A percentile compares a stretch with the other conserved stretches of the same genome.
Evolutionary conservation across 2,888 invertebrate species (phyloP).

Genomic region (Epirrita christyi): DNA sequence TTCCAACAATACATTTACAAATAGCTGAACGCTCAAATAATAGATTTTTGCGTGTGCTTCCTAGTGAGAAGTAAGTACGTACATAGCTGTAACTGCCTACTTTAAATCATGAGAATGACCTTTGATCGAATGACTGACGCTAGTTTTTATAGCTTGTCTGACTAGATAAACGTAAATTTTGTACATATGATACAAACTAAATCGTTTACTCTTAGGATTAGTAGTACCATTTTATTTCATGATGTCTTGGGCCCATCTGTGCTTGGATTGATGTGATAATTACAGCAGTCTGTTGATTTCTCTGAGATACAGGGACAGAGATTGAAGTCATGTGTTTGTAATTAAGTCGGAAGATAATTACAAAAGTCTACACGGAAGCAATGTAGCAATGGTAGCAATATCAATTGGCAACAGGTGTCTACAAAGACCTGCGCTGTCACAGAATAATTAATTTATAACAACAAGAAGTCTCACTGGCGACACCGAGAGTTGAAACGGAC

Average conservation of each 20-base stretch:
- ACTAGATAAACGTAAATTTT: not conserved
- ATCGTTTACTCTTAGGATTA: too few species aligned
- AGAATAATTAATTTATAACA: slow-evolving; percentile 3
- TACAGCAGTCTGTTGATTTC: too few species aligned
- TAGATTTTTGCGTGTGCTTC: slow-evolving; percentile 23
- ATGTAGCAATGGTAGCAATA: slow-evolving; percentile 20
- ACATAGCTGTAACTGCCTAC: not conserved
- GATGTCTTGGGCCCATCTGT: too few species aligned
- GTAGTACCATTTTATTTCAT: too few species aligned
- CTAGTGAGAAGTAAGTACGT: slow-evolving; percentile 15
- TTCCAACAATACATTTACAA: slow-evolving; percentile 31
- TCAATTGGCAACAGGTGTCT: slow-evolving; percentile 41
- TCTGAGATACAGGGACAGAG: too few species aligned
- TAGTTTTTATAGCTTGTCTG: slow-evolving; percentile 6
- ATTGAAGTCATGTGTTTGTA: not conserved
- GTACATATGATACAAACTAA: too few species aligned
- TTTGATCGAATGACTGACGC: slow-evolving; percentile 2
- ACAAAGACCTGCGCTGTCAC: slow-evolving; percentile 16
- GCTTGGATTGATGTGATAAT: too few species aligned
- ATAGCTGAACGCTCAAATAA: slow-evolving; percentile 30
- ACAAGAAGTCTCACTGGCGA: not conserved
- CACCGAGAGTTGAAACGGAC: not conserved
- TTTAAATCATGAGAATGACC: not conserved
- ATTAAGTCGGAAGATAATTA: slow-evolving; percentile 29
- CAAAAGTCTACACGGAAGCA: slow-evolving; percentile 33